These are phyloP conservation scores for Tinamus major DNA, from an alignment of 2,797 vertebrate genomes.

Conservation along the genomic window DNA sequence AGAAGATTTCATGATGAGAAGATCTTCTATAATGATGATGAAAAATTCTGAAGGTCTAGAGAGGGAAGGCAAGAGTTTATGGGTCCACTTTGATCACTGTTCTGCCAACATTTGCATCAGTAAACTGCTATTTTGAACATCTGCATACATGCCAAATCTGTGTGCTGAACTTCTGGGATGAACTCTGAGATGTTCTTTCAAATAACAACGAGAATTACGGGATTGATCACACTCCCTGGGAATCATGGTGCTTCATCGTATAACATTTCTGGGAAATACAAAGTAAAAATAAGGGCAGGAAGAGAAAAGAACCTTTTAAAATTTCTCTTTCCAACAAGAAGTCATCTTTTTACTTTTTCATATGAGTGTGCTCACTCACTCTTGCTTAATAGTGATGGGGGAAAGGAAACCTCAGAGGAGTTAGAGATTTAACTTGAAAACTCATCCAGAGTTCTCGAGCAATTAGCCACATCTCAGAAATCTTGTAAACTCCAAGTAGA, in stretches of 20 bases:
- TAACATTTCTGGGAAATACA: background rate
- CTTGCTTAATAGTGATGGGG: background rate
- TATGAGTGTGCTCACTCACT: too few relatives aligned
- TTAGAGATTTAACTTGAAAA: background rate
- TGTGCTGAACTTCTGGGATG: background rate
- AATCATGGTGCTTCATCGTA: background rate
- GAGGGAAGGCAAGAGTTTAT: background rate
- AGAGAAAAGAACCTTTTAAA: background rate
- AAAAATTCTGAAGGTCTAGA: background rate
- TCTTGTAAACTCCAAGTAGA: background rate
- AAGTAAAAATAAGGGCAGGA: background rate
- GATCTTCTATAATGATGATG: background rate
- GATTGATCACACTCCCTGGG: background rate
- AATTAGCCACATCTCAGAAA: background rate
- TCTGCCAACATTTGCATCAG: background rate
- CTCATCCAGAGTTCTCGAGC: background rate
- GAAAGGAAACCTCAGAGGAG: background rate
- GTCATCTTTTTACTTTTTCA: background rate
- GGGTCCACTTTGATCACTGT: background rate
- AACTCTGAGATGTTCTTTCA: background rate
- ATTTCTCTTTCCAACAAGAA: background rate
- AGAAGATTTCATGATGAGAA: background rate
- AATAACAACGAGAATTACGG: background rate
- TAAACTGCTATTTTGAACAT: background rate
- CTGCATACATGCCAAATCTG: background rate